Conservation (phyloP, 2,888 invertebrate species). For the Odontomyia ornata region DNA sequence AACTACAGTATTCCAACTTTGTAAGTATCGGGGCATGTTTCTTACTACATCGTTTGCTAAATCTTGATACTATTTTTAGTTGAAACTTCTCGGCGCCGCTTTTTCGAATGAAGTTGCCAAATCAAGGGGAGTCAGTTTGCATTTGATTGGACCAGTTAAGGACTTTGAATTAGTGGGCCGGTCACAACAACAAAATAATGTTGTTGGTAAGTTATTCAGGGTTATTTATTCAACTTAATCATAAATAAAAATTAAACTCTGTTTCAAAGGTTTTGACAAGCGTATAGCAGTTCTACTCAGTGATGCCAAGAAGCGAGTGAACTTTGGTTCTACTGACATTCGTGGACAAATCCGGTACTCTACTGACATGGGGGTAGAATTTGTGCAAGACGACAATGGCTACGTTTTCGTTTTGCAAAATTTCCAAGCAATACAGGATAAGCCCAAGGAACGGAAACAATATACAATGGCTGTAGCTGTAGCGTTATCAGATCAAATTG, state of each 20-base stretch:
- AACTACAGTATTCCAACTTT: constrained; percentile 68
- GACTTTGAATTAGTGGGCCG: constrained; percentile 66
- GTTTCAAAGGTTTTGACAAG: constrained; percentile 67
- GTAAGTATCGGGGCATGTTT: constrained; percentile 65
- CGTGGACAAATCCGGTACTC: constrained; percentile 68
- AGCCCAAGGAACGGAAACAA: constrained; percentile 56
- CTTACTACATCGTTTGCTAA: background rate
- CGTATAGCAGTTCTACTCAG: constrained; percentile 73
- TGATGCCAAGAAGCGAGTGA: constrained; percentile 66
- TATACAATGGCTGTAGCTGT: constrained; percentile 57
- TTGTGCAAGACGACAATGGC: constrained; percentile 66
- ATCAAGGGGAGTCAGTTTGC: constrained; percentile 70
- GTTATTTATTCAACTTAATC: background rate
- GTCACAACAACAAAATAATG: constrained; percentile 40
- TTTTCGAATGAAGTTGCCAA: constrained; percentile 62
- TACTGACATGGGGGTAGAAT: constrained; percentile 73
- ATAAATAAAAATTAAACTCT: background rate
- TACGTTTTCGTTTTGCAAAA: constrained; percentile 61
- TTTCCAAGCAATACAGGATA: constrained; percentile 56
- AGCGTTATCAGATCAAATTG: constrained; percentile 61
- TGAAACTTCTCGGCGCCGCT: constrained; percentile 56
- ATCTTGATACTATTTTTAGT: constrained; percentile 51
- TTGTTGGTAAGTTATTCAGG: constrained; percentile 59
- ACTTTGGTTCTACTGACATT: constrained; percentile 66
- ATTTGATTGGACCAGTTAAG: constrained; percentile 70